Evolutionary conservation across 2,888 invertebrate genomes (phyloP).

Genomic region (Brassicogethes aeneus): DNA sequence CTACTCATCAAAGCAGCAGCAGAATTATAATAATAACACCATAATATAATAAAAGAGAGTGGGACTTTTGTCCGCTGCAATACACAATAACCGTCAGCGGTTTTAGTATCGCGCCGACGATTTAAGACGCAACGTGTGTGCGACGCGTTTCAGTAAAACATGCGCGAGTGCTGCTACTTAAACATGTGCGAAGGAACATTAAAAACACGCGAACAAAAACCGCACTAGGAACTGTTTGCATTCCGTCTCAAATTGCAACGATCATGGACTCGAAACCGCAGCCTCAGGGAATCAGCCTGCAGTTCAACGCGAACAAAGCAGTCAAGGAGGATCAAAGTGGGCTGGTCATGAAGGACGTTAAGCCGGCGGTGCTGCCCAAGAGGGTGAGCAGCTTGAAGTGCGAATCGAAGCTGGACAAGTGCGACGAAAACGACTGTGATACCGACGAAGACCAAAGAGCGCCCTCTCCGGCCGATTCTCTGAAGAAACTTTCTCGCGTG

Average conservation of each 20-base stretch:
- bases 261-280: not conserved
- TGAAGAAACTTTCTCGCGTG: constrained; percentile 16
- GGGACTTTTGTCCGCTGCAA: constrained; percentile 8
- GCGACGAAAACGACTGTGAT: constrained; percentile 11
- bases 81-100: constrained; percentile 1
- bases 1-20: no score
- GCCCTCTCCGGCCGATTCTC: constrained; percentile 20
- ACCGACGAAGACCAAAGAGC: constrained; percentile 9
- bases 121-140: constrained; percentile 3
- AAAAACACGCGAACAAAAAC: not conserved
- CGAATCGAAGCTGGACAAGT: constrained; percentile 7
- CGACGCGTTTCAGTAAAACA: constrained; percentile 5
- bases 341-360: constrained; percentile 13
- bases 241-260: no score
- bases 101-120: not conserved
- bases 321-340: constrained; percentile 14
- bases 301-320: constrained; percentile 11
- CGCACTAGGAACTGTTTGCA: no score
- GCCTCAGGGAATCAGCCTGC: constrained; percentile 8
- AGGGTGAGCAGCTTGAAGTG: constrained; percentile 9
- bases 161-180: constrained; percentile 6
- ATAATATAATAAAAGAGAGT: constrained; percentile 11
- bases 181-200: not conserved
- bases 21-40: no score
- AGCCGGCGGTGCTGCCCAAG: constrained; percentile 8